These are phyloP conservation scores for Grammomys dolichurus DNA, from an alignment of 2,113 vertebrate species.

Conservation along the genomic window DNA sequence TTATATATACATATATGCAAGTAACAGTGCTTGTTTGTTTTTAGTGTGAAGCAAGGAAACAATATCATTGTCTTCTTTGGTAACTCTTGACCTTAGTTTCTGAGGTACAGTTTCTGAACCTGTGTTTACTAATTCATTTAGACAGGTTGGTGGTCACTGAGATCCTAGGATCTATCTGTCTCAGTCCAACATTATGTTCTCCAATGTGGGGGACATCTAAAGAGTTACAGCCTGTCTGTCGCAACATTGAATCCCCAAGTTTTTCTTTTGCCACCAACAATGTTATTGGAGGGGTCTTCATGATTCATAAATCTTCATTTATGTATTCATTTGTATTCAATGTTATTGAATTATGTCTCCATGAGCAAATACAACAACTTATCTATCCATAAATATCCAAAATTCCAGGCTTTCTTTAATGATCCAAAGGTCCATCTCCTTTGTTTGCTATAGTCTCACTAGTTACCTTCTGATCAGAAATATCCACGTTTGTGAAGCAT, in stretches of 20 bases:
- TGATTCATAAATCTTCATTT: too few species aligned
- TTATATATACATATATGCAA: not conserved
- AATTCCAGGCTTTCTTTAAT: not conserved
- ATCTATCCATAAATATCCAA: not conserved
- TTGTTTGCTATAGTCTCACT: not conserved
- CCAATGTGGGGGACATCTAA: not conserved
- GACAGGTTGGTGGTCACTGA: not conserved
- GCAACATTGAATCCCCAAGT: not conserved
- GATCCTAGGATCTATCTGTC: not conserved
- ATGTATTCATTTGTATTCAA: too few species aligned
- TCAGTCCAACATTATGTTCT: not conserved
- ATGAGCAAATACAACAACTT: not conserved
- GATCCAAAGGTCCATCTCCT: not conserved
- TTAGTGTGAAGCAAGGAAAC: not conserved
- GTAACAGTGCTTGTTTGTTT: not conserved
- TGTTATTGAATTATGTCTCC: not conserved
- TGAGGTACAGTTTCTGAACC: not conserved
- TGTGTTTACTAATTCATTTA: not conserved
- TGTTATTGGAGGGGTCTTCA: not conserved
- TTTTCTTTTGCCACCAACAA: not conserved
- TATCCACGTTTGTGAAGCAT: slow-evolving; percentile 39
- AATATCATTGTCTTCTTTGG: not conserved
- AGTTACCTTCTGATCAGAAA: not conserved
- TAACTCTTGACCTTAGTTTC: not conserved
- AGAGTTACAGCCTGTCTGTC: not conserved